These are phyloP conservation scores for Drosophila heteroneura DNA, from an alignment of 2,888 invertebrate species.

Conservation along the genomic window DNA sequence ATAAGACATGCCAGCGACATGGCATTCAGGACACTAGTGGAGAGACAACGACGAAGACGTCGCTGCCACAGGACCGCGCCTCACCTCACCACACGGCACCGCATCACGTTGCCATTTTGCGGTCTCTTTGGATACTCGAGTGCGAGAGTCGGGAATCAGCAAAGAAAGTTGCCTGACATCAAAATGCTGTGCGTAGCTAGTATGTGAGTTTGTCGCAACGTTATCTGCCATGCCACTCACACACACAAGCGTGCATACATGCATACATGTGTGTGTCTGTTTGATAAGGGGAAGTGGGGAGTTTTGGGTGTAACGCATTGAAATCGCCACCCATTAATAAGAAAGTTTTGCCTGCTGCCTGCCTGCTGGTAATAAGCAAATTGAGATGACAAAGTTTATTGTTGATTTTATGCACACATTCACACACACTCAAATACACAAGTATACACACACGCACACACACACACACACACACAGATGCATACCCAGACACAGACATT, in stretches of 20 bases:
- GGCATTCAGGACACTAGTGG: slow-evolving; percentile 14
- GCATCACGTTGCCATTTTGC: slow-evolving; percentile 64
- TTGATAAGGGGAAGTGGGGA: background rate
- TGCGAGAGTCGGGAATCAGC: slow-evolving; percentile 14
- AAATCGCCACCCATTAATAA: slow-evolving; percentile 81
- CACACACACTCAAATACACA: slow-evolving; percentile 19
- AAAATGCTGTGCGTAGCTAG: slow-evolving; percentile 42
- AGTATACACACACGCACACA: slow-evolving; percentile 22
- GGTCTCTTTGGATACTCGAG: slow-evolving; percentile 41
- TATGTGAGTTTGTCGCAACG: slow-evolving; percentile 46
- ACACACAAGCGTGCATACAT: slow-evolving; percentile 17
- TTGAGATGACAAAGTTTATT: slow-evolving; percentile 81
- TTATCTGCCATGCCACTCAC: slow-evolving; percentile 48
- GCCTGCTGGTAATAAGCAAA: slow-evolving; percentile 78
- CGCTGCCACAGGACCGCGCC: slow-evolving; percentile 58
- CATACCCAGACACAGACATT: slow-evolving; percentile 9
- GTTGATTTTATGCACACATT: slow-evolving; percentile 69
- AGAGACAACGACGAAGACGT: slow-evolving; percentile 21
- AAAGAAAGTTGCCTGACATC: slow-evolving; percentile 48
- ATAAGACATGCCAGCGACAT: slow-evolving; percentile 49
- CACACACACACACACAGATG: slow-evolving; percentile 4
- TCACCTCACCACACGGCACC: slow-evolving; percentile 9
- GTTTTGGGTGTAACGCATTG: slow-evolving; percentile 51
- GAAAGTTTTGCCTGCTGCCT: slow-evolving; percentile 61
- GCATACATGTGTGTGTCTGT: slow-evolving; percentile 18